Evolutionary conservation across 2,113 vertebrate species (phyloP), one percentile per base, ranked within the genome.

Genomic region (Cinclus mexicanus): DNA sequence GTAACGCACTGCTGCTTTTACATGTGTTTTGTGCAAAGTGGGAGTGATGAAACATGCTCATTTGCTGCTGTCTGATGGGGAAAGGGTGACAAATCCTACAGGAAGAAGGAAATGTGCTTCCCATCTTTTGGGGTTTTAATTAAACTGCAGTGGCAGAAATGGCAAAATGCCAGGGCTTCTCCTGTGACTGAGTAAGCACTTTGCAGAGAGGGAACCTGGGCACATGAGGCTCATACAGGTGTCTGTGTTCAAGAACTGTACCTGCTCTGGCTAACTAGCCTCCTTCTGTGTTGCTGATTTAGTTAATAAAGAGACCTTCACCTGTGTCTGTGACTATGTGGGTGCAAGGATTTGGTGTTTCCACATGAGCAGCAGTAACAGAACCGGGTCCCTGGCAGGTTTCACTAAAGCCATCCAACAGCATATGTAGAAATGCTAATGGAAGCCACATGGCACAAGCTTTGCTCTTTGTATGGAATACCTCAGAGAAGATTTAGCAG

Each of bases 281-380:
- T 61, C 0, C 0, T 22, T 49, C 9, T 52, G 33, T 47, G n/a
- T 65, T 46, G 55, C 21, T 83, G 60, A 11, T 83, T 78, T 85
- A 23, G 6, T n/a, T 53, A 44, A 11, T 14, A 47, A 61, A 77
- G 15, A 78, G 23, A 15, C 28, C 50, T 57, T 79, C 39, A 26
- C 15, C 28, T 57, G 26, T 3, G 3, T 26, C 33, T 92, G 49
- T 90, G 75, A 29, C 55, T 11, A 3, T 11, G 12, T 1, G 8
- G 25, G 37, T 44, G 14, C 71, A 53, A 77, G 79, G 20, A 28
- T 79, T 33, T 19, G 55, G 7, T 50, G 31, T 57, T 82, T 9
- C 26, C 22, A 2, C 0, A 0, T 42, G 33, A 80, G 20, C 1
- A 26, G 49, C 67, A 49, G 35, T 19, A 23, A 19, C 44, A 59